These are phyloP conservation scores for Folsomia candida DNA, from an alignment of 2,888 invertebrate genomes.

Conservation along the genomic window DNA sequence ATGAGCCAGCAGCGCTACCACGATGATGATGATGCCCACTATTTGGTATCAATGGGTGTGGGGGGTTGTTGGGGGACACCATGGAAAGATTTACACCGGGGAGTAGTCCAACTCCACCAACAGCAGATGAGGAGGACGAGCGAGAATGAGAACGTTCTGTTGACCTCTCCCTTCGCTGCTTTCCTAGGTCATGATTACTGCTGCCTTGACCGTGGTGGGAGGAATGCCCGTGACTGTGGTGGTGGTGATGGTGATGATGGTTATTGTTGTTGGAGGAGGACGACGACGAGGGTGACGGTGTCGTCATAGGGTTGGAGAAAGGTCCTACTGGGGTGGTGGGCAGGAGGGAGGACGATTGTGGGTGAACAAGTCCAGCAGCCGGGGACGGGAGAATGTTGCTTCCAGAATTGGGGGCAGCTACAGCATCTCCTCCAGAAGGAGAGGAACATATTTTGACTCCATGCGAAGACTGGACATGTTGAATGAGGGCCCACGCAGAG, in stretches of 20 bases:
- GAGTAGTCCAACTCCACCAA: neutral
- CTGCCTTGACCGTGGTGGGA: too few species aligned
- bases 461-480: constrained; percentile 91
- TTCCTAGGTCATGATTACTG: constrained; percentile 1
- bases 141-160: constrained; percentile 26
- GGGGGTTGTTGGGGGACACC: constrained; percentile 8
- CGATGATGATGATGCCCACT: constrained; percentile 14
- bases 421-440: constrained; percentile 18
- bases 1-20: constrained; percentile 8
- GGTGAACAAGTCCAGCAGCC: neutral
- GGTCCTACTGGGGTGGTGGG: neutral
- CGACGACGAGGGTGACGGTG: neutral
- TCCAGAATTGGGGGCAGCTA: neutral
- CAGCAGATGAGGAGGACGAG: constrained; percentile 10
- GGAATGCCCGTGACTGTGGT: constrained; percentile 1
- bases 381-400: neutral
- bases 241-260: constrained; percentile 5
- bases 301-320: neutral
- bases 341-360: neutral
- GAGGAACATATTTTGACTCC: constrained; percentile 89
- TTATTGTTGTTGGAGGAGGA: neutral
- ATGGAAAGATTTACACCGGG: constrained; percentile 7
- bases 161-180: constrained; percentile 24
- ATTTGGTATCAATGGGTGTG: neutral
- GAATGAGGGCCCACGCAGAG: constrained; percentile 93